phyloP scores from a whole-genome alignment of 64 coral and sea anemone genomes.

The Dendrophyllia cribrosa region DNA sequence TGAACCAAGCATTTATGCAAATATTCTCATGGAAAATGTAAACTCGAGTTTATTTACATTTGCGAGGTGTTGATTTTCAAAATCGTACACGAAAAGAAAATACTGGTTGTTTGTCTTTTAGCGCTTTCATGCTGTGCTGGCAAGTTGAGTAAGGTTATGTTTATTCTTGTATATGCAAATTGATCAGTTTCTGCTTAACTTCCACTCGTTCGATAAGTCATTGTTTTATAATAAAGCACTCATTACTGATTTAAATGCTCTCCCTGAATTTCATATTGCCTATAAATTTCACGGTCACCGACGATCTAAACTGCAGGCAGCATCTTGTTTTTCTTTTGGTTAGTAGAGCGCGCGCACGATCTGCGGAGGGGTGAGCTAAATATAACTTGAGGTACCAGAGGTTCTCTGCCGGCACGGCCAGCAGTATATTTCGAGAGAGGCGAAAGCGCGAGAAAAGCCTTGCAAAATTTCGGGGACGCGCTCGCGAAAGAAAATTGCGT shows the following conservation, averaged over 20 bases:
- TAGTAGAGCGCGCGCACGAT: too few relatives aligned
- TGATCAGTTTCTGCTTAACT: neutral
- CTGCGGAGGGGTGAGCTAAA: too few relatives aligned
- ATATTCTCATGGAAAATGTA: slow-evolving; percentile 24
- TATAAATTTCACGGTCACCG: neutral
- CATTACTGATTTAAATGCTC: neutral
- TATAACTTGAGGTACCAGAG: too few relatives aligned
- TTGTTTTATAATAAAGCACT: neutral
- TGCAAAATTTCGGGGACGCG: too few relatives aligned
- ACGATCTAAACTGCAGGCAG: too few relatives aligned
- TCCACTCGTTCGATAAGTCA: neutral
- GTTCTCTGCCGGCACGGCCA: too few relatives aligned
- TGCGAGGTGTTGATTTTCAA: slow-evolving; percentile 5
- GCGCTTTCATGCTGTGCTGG: neutral
- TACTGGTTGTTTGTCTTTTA: neutral
- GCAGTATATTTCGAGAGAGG: too few relatives aligned
- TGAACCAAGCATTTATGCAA: slow-evolving; percentile 14
- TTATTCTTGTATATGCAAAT: neutral
- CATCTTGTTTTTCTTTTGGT: too few relatives aligned
- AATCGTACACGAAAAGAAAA: slow-evolving; percentile 3
- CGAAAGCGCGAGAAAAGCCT: too few relatives aligned
- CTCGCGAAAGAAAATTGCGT: too few relatives aligned
- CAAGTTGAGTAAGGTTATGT: neutral
- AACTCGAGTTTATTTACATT: slow-evolving; percentile 14
- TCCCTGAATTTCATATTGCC: neutral